Evolutionary conservation across 2,113 vertebrate genomes (phyloP).

Genomic region (Turdus rufiventris): DNA sequence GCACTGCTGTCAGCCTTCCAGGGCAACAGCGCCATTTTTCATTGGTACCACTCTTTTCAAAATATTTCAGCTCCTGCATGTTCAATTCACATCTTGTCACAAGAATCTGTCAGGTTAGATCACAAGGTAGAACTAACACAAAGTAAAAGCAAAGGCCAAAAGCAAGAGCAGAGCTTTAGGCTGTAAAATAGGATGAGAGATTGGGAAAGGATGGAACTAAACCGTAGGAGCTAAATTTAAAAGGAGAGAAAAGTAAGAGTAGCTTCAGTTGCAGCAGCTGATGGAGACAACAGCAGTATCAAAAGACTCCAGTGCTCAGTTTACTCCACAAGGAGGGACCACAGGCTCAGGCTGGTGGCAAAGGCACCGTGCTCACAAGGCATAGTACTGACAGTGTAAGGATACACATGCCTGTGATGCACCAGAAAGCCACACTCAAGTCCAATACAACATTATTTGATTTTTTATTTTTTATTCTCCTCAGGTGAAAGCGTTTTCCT

Average conservation of each 20-base stretch:
- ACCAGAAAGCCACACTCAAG: not conserved
- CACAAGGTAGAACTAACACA: not conserved
- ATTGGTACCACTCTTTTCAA: not conserved
- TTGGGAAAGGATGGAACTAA: not conserved
- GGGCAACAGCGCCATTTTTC: not conserved
- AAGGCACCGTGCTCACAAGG: not conserved
- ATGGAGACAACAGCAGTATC: not conserved
- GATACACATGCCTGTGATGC: rapidly evolving
- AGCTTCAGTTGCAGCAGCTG: not conserved
- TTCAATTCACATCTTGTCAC: not conserved
- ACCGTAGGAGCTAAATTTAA: not conserved
- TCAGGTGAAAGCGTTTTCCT: not conserved
- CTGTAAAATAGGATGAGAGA: not conserved
- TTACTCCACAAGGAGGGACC: not conserved
- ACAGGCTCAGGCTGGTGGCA: rapidly evolving
- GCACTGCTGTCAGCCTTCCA: not conserved
- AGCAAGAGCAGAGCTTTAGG: not conserved
- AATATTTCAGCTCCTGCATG: not conserved
- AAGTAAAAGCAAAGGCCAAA: not conserved
- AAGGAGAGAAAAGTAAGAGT: not conserved
- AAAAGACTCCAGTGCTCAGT: not conserved
- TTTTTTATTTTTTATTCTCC: not conserved
- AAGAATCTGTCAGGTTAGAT: not conserved
- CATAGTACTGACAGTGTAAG: rapidly evolving
- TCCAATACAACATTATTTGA: not conserved